phyloP scores from a whole-genome alignment of 2,797 vertebrate genomes.

The Onychomys torridus region DNA sequence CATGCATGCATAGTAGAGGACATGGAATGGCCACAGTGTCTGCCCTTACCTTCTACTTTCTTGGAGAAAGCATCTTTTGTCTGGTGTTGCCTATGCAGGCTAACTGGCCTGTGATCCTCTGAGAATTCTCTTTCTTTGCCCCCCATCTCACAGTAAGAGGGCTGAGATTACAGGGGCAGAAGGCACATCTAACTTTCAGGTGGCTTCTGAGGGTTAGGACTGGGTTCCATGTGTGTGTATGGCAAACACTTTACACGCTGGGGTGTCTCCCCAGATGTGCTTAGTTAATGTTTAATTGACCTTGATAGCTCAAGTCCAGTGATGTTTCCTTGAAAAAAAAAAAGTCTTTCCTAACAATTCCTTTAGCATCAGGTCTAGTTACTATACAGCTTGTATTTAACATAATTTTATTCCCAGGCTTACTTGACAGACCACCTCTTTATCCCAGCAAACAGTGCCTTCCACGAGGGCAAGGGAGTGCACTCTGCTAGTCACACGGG shows the following conservation, averaged over 20 bases:
- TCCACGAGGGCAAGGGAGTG: background rate
- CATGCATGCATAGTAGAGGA: background rate
- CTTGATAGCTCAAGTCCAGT: constrained; percentile 22
- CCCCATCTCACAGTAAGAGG: background rate
- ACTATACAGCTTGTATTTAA: constrained; percentile 17
- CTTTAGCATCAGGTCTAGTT: background rate
- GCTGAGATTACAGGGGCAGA: background rate
- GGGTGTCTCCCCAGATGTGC: background rate
- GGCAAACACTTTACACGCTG: background rate
- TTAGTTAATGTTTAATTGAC: background rate
- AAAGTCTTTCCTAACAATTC: background rate
- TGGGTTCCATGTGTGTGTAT: background rate
- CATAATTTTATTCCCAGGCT: constrained; percentile 2
- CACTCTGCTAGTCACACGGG: background rate
- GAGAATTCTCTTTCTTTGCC: background rate
- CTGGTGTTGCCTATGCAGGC: background rate
- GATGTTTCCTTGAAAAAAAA: constrained; percentile 1
- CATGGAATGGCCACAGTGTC: too few species aligned
- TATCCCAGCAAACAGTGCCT: background rate
- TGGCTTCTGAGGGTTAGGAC: background rate
- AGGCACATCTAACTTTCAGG: background rate
- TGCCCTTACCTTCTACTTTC: background rate
- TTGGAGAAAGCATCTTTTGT: background rate
- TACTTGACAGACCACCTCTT: constrained; percentile 37
- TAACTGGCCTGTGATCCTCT: background rate